Percentiles rank a stretch among this genome's conserved stretches.
phyloP scores from a whole-genome alignment of 2,797 vertebrate genomes.

The Dendrocincla fuliginosa region DNA sequence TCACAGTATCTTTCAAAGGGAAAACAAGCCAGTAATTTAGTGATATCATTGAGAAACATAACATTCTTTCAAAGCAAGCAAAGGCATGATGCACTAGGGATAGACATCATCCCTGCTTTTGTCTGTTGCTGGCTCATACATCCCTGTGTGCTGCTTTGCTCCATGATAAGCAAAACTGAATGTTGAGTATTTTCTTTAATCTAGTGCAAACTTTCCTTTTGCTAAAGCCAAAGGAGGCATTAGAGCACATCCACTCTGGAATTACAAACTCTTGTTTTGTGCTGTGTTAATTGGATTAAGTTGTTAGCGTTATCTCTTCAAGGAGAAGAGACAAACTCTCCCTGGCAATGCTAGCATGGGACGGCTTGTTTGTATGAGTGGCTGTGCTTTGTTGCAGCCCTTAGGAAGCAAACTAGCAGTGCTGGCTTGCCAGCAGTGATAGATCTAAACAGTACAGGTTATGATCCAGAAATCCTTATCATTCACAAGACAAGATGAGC shows the following conservation, averaged over 20 bases:
- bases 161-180: conserved; percentile 3
- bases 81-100: neutral
- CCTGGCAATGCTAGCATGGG: neutral
- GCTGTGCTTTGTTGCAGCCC: neutral
- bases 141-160: neutral
- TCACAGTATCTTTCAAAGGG: conserved; percentile 55
- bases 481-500: neutral
- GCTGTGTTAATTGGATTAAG: conserved; percentile 19
- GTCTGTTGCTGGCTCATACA: neutral
- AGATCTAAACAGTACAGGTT: neutral
- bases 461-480: neutral
- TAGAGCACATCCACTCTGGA: neutral
- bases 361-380: neutral
- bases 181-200: conserved; percentile 18
- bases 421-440: neutral
- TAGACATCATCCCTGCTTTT: conserved; percentile 9
- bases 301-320: neutral
- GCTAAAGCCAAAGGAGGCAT: neutral
- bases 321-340: neutral
- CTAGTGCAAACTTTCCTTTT: neutral
- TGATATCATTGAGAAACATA: conserved; percentile 39
- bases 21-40: conserved; percentile 52
- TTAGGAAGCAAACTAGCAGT: neutral
- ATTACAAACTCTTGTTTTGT: neutral
- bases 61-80: conserved; percentile 21